These are phyloP conservation scores for Ectropis grisescens DNA, from an alignment of 1,140 invertebrate genomes.

Conservation along the genomic window DNA sequence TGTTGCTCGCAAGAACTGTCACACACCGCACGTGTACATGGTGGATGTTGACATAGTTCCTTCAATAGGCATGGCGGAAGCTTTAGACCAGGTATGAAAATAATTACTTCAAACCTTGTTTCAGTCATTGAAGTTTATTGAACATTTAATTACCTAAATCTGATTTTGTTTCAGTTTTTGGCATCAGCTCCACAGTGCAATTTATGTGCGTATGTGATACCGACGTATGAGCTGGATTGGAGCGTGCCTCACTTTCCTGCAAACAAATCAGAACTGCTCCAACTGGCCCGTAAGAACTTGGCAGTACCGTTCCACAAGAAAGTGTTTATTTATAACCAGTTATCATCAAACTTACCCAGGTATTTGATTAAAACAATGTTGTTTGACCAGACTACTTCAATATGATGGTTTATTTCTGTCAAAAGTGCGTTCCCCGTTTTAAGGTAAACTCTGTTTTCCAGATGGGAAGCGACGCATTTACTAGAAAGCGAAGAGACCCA, in stretches of 20 bases:
- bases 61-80: constrained; percentile 74
- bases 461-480: constrained; percentile 70
- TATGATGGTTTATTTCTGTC: too few relatives aligned
- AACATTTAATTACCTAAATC: too few relatives aligned
- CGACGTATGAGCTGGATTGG: constrained; percentile 90
- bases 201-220: constrained; percentile 90
- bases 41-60: constrained; percentile 91
- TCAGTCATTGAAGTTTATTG: too few relatives aligned
- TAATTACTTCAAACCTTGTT: too few relatives aligned
- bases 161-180: too few relatives aligned
- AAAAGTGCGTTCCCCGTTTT: too few relatives aligned
- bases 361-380: too few relatives aligned
- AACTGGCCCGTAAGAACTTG: constrained; percentile 80
- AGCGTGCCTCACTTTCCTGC: constrained; percentile 79
- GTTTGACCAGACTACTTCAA: too few relatives aligned
- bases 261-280: constrained; percentile 83
- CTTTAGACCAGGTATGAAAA: constrained; percentile 71
- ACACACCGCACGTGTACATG: constrained; percentile 82
- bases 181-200: too few relatives aligned
- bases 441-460: too few relatives aligned
- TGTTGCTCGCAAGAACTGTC: constrained; percentile 86
- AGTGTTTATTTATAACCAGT: constrained; percentile 94
- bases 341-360: constrained; percentile 93
- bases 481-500: constrained; percentile 72
- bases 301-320: constrained; percentile 93